These are phyloP conservation scores for Ibidorhyncha struthersii DNA, from an alignment of 2,113 vertebrate species.

Conservation along the genomic window DNA sequence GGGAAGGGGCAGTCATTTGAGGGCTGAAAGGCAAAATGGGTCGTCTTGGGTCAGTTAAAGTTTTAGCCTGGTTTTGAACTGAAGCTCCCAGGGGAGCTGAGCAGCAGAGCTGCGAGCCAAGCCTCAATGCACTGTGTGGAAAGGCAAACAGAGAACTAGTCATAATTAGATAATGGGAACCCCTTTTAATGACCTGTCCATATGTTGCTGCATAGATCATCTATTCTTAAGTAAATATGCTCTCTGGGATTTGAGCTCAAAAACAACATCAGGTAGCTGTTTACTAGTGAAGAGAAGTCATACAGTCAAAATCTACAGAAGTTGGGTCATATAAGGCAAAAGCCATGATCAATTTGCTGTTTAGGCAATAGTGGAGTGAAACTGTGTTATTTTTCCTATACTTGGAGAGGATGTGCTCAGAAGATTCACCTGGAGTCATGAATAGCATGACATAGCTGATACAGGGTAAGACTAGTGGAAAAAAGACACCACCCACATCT, in stretches of 20 bases:
- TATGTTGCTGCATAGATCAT: neutral
- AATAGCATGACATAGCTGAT: neutral
- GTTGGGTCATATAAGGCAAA: neutral
- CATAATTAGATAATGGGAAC: neutral
- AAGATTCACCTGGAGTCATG: neutral
- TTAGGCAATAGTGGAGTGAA: neutral
- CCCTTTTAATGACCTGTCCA: neutral
- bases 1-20: neutral
- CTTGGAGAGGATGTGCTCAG: neutral
- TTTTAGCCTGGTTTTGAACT: neutral
- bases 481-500: neutral
- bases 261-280: neutral
- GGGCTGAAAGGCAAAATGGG: neutral
- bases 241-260: constrained; percentile 2
- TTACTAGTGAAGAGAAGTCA: neutral
- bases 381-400: neutral
- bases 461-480: neutral
- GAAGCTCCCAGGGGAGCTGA: neutral
- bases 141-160: neutral
- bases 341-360: neutral
- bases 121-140: neutral
- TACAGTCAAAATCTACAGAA: neutral
- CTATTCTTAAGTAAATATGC: neutral
- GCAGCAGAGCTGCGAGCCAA: neutral
- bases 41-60: neutral